Evolutionary conservation across 1,140 invertebrate genomes (phyloP).

Genomic region (Polyergus mexicanus): DNA sequence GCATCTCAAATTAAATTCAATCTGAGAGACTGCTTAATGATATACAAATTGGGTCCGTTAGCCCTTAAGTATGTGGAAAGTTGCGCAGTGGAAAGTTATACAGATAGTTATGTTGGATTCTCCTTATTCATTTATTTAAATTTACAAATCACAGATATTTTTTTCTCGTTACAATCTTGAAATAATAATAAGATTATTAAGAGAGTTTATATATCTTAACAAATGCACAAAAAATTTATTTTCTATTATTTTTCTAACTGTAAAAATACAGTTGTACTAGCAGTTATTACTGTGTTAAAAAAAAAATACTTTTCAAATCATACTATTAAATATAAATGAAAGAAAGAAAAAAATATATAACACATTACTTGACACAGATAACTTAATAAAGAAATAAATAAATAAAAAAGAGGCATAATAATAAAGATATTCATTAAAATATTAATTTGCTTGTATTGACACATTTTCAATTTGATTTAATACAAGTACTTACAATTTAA

Average conservation of each 20-base stretch:
- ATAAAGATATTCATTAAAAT: not conserved
- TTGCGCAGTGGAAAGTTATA: constrained; percentile 17
- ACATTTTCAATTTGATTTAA: not conserved
- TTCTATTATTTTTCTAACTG: not conserved
- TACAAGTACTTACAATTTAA: not conserved
- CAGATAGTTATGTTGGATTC: not conserved
- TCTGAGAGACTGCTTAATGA: constrained; percentile 26
- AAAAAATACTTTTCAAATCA: not conserved
- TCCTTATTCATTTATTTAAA: not conserved
- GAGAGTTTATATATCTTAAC: not conserved
- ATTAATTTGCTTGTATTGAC: not conserved
- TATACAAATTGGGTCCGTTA: constrained; percentile 2
- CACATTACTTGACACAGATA: not conserved
- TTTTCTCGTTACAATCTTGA: not conserved
- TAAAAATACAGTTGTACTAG: not conserved
- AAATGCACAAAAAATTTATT: not conserved
- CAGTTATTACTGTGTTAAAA: not conserved
- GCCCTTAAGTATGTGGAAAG: not conserved
- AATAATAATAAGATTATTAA: not conserved
- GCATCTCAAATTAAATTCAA: constrained; percentile 63
- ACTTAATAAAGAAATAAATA: not conserved
- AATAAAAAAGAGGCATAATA: not conserved
- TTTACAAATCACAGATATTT: not conserved
- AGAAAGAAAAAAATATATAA: not conserved
- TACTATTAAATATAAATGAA: constrained; percentile 16